Conservation (phyloP, 2,797 vertebrate species). For the Sebastes iracundus region DNA sequence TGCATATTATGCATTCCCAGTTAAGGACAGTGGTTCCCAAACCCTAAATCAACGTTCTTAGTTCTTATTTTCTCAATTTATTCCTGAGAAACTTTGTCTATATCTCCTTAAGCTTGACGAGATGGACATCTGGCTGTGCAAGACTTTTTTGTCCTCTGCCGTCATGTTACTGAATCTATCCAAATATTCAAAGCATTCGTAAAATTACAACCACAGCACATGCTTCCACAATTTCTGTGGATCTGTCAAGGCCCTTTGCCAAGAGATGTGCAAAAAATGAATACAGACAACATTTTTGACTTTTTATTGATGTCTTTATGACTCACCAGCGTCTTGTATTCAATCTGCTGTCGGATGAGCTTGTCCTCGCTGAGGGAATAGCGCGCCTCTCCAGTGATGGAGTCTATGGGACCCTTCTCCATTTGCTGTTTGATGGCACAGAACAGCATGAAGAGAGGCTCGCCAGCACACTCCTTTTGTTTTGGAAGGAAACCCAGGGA, state of each 20-base stretch:
- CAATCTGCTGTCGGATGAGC: slow-evolving; percentile 97
- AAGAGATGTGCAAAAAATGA: slow-evolving; percentile 20
- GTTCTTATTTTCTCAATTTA: not conserved
- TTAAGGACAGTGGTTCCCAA: not conserved
- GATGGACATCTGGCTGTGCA: not conserved
- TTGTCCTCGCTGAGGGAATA: slow-evolving; percentile 99
- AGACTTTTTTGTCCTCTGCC: not conserved
- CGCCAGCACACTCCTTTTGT: slow-evolving; percentile 93
- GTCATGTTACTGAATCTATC: not conserved
- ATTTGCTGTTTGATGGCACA: slow-evolving; percentile 99
- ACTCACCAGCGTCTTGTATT: slow-evolving; percentile 97
- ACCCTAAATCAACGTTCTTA: not conserved
- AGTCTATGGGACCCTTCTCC: slow-evolving; percentile 96
- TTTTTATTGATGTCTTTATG: slow-evolving; percentile 40
- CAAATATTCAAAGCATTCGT: slow-evolving; percentile 10
- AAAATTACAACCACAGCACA: slow-evolving; percentile 2
- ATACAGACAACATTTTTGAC: not conserved
- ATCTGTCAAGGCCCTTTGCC: slow-evolving; percentile 18
- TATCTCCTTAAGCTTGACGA: not conserved
- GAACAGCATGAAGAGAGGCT: slow-evolving; percentile 96
- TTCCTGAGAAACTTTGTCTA: not conserved
- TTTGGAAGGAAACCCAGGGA: slow-evolving; percentile 47
- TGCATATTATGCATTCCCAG: not conserved
- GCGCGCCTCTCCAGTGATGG: slow-evolving; percentile 96
- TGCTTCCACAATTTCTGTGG: not conserved